Conservation (phyloP, 2,113 vertebrate genomes). For the Rafetus swinhoei region DNA sequence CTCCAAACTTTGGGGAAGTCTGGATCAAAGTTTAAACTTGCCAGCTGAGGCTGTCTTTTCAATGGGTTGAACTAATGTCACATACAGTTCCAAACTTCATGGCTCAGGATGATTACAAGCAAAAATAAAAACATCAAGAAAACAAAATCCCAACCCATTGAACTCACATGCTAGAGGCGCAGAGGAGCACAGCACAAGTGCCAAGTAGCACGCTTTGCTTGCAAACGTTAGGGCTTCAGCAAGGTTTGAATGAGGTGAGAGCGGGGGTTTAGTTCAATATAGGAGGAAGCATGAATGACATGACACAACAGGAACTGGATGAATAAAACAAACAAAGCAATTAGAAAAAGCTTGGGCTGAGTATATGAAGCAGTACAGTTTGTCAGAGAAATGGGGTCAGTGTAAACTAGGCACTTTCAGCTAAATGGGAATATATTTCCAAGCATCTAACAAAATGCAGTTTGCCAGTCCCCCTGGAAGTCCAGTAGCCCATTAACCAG, state of each 20-base stretch:
- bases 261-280: background rate
- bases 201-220: background rate
- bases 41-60: background rate
- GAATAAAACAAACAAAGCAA: background rate
- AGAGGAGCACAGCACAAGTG: background rate
- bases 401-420: background rate
- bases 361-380: background rate
- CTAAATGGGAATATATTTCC: background rate
- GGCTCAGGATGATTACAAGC: background rate
- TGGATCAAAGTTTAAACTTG: background rate
- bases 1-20: background rate
- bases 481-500: background rate
- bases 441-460: background rate
- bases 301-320: background rate
- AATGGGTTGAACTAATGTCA: background rate
- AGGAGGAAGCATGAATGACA: background rate
- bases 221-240: background rate
- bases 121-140: background rate
- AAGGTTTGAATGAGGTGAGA: background rate
- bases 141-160: background rate
- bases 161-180: background rate
- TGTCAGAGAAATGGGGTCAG: background rate
- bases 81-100: accelerated
- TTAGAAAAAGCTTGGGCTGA: background rate
- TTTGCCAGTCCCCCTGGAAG: background rate